phyloP scores from a whole-genome alignment of 2,113 vertebrate species.

The Peromyscus maniculatus region DNA sequence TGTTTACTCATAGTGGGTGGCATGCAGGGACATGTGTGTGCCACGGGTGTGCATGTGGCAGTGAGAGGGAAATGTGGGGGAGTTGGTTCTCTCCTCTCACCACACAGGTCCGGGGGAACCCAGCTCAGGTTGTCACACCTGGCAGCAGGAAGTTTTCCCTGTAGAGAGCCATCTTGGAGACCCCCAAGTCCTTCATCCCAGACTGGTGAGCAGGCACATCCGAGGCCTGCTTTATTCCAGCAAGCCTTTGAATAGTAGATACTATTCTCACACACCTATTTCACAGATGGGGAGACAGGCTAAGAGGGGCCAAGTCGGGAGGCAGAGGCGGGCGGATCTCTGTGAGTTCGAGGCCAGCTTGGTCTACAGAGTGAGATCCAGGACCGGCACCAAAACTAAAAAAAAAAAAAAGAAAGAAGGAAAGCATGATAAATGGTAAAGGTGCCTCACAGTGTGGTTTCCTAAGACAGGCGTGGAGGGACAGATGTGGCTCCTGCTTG shows the following conservation, averaged over 20 bases:
- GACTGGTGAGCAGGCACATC: neutral
- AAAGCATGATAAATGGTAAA: neutral
- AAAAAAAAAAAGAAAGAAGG: too few species aligned
- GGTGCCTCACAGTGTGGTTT: neutral
- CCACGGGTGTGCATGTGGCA: too few species aligned
- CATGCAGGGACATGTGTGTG: neutral
- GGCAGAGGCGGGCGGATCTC: too few species aligned
- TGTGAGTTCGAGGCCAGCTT: too few species aligned
- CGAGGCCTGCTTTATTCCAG: neutral
- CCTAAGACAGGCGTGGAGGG: slow-evolving; percentile 36
- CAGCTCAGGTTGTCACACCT: neutral
- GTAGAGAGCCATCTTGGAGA: neutral
- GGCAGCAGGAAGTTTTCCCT: neutral
- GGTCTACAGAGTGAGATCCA: too few species aligned
- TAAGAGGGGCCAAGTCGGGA: neutral
- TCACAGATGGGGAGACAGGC: slow-evolving; percentile 47
- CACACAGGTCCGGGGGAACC: too few species aligned
- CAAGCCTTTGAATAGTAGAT: neutral
- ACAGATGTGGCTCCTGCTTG: neutral
- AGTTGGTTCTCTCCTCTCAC: neutral
- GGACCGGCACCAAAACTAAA: too few species aligned
- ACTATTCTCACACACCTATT: neutral
- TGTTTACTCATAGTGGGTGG: neutral
- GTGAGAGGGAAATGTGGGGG: neutral
- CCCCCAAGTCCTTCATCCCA: too few species aligned